Conservation (phyloP, 2,888 invertebrate genomes). For the Sphecodes monilicornis region DNA sequence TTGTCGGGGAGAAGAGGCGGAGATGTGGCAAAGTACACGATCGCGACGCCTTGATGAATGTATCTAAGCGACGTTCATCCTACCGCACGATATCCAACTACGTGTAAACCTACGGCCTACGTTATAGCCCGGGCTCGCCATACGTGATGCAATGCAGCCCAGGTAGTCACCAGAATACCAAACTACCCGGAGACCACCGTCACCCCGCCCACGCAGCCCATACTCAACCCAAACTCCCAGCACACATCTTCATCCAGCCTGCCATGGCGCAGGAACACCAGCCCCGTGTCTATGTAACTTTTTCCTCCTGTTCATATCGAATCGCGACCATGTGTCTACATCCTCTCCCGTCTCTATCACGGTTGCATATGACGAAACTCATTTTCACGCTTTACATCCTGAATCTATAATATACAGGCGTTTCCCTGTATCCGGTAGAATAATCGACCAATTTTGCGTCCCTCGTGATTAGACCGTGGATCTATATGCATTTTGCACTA, state of each 20-base stretch:
- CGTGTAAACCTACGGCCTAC: constrained; percentile 74
- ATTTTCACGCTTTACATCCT: constrained; percentile 75
- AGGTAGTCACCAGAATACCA: constrained; percentile 76
- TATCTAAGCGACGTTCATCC: constrained; percentile 60
- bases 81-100: constrained; percentile 65
- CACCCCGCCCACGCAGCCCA: constrained; percentile 36
- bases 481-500: too few species aligned
- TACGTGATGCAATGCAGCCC: constrained; percentile 79
- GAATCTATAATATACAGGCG: constrained; percentile 71
- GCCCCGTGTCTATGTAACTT: constrained; percentile 53
- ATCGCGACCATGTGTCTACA: constrained; percentile 64
- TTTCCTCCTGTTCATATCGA: constrained; percentile 70
- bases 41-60: constrained; percentile 58
- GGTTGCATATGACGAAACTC: constrained; percentile 74
- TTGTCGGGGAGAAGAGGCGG: not conserved
- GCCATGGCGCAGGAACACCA: not conserved
- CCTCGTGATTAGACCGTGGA: too few species aligned
- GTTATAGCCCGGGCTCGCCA: constrained; percentile 72
- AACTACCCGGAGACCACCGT: constrained; percentile 57
- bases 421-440: constrained; percentile 5
- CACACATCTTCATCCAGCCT: constrained; percentile 49
- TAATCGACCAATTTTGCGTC: constrained; percentile 1
- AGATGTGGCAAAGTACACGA: constrained; percentile 2
- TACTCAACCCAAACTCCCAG: constrained; percentile 28
- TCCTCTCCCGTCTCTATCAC: constrained; percentile 46